phyloP scores from a whole-genome alignment of 1,140 invertebrate genomes.

The Musca vetustissima region DNA sequence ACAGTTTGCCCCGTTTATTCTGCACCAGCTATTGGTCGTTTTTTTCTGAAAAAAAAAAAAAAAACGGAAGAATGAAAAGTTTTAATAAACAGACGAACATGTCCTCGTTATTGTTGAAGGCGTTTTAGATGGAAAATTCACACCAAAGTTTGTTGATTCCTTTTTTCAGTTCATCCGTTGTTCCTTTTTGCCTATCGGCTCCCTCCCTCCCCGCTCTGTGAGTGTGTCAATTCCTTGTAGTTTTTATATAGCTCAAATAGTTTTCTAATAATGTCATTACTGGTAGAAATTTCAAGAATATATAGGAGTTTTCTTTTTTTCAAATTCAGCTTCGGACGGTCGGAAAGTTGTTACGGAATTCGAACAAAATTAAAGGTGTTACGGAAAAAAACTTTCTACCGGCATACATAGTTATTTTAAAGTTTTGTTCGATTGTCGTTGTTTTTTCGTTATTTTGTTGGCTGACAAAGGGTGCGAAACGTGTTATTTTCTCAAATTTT shows the following conservation, averaged over 20 bases:
- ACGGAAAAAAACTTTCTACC: not conserved
- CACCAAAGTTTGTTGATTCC: conserved; percentile 10
- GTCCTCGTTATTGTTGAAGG: conserved; percentile 5
- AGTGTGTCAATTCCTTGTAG: not conserved
- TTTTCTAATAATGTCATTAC: conserved; percentile 21
- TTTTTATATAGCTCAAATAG: not conserved
- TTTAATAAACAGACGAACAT: not conserved
- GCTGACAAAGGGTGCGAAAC: too few relatives aligned
- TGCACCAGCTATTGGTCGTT: conserved; percentile 3
- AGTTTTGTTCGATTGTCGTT: not conserved
- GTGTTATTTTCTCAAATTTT: too few relatives aligned
- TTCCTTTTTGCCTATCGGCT: not conserved
- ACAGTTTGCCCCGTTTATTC: too few relatives aligned
- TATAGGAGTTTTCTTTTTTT: too few relatives aligned
- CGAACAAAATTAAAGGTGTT: conserved; percentile 17
- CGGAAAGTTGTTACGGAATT: not conserved
- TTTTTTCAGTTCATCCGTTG: not conserved
- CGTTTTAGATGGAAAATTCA: not conserved
- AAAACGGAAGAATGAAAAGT: not conserved
- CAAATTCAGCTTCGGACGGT: too few relatives aligned
- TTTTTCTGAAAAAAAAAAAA: not conserved
- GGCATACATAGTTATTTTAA: not conserved
- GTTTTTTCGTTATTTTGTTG: not conserved
- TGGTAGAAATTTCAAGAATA: not conserved
- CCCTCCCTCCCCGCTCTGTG: not conserved